phyloP scores from a whole-genome alignment of 2,888 invertebrate genomes.

The Eudasyphora cyanicolor region DNA sequence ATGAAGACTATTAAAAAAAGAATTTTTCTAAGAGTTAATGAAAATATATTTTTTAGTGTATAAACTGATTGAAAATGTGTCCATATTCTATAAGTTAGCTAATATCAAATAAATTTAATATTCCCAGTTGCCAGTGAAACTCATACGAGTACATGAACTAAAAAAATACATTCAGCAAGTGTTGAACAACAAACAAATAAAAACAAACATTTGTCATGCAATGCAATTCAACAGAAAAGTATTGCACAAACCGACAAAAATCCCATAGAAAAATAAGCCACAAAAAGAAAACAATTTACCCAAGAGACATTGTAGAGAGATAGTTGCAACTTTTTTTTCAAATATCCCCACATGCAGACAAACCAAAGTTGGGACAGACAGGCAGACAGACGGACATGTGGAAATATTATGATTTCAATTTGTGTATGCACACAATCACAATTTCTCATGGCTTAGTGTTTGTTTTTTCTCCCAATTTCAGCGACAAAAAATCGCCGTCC shows the following conservation, averaged over 20 bases:
- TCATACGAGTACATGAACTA: too few relatives aligned
- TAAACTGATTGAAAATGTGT: too few relatives aligned
- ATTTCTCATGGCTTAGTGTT: slow-evolving; percentile 35
- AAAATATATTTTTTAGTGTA: too few relatives aligned
- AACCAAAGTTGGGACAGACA: neutral
- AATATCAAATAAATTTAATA: too few relatives aligned
- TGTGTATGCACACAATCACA: slow-evolving; percentile 63
- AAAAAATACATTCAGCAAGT: neutral
- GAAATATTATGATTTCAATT: slow-evolving; percentile 60
- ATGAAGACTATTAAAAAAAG: too few relatives aligned
- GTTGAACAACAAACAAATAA: neutral
- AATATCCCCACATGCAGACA: neutral
- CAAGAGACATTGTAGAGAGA: slow-evolving; percentile 18
- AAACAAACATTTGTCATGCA: slow-evolving; percentile 52
- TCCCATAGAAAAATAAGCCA: neutral
- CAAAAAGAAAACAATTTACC: slow-evolving; percentile 18
- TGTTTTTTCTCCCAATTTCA: neutral
- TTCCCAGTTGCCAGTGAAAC: too few relatives aligned
- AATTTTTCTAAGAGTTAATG: too few relatives aligned
- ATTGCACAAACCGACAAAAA: slow-evolving; percentile 7
- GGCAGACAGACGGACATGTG: neutral
- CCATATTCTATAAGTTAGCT: too few relatives aligned
- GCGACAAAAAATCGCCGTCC: neutral
- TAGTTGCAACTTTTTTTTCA: neutral
- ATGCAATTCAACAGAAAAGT: slow-evolving; percentile 50